Conservation (phyloP, 2,888 invertebrate genomes). For the Axea sp. region DNA sequence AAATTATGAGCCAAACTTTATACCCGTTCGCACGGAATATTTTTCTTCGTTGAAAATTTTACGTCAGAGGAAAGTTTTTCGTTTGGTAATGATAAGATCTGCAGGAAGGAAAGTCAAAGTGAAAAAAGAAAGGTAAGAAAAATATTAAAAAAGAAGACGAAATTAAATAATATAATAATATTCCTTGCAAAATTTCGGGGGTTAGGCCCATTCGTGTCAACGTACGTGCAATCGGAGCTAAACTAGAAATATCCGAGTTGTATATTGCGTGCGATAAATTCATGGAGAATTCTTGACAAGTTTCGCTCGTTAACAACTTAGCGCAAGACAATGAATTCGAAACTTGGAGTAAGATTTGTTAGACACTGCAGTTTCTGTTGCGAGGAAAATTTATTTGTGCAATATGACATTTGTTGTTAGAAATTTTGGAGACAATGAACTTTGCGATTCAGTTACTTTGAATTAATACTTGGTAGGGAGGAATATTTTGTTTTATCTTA, state of each 20-base stretch:
- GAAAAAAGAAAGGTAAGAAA: no score
- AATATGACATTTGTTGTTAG: constrained; percentile 50
- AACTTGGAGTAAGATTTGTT: constrained; percentile 59
- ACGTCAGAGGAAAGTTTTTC: constrained; percentile 22
- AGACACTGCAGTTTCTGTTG: constrained; percentile 45
- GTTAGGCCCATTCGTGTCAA: constrained; percentile 11
- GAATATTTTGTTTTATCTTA: constrained; percentile 6
- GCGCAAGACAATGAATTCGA: constrained; percentile 51
- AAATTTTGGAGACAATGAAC: constrained; percentile 48
- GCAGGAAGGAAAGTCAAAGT: neutral
- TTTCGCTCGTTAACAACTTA: constrained; percentile 51
- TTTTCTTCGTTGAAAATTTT: constrained; percentile 54
- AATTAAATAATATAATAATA: neutral
- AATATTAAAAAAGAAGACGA: neutral
- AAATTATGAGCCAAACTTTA: constrained; percentile 59
- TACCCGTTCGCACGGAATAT: constrained; percentile 43
- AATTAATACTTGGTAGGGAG: constrained; percentile 15
- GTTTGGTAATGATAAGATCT: neutral
- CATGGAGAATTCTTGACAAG: constrained; percentile 41
- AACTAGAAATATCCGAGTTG: constrained; percentile 30
- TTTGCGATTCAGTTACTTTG: constrained; percentile 36
- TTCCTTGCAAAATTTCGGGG: constrained; percentile 1
- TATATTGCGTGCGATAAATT: constrained; percentile 46
- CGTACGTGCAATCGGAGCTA: constrained; percentile 4
- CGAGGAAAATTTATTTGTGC: constrained; percentile 35